phyloP scores from a whole-genome alignment of 37 sponge, comb jelly and placozoan genomes.

The Spongia lamella region DNA sequence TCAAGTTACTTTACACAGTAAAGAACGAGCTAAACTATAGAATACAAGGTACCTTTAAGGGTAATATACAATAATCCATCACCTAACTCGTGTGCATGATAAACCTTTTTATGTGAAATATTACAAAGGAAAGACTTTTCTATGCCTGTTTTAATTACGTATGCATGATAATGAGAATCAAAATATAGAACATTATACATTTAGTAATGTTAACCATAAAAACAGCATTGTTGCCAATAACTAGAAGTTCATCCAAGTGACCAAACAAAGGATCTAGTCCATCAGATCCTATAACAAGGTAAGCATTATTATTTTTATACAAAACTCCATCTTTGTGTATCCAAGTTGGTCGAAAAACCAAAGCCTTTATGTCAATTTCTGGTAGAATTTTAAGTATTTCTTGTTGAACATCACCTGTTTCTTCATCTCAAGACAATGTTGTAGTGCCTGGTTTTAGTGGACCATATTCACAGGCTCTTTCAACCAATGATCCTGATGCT shows the following conservation, averaged over 20 bases:
- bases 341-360: constrained; percentile 29
- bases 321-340: constrained; percentile 5
- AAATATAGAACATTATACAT: constrained; percentile 16
- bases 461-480: constrained; percentile 3
- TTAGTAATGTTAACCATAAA: not conserved
- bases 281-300: constrained; percentile 29
- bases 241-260: constrained; percentile 7
- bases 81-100: too few species aligned
- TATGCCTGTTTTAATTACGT: constrained; percentile 19
- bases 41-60: too few species aligned
- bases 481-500: not conserved
- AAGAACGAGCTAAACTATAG: too few species aligned
- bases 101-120: too few species aligned
- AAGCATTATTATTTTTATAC: constrained; percentile 22
- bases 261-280: constrained; percentile 33
- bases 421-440: too few species aligned
- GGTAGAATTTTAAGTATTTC: too few species aligned
- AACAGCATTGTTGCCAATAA: constrained; percentile 12
- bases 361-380: not conserved
- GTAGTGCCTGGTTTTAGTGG: too few species aligned
- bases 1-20: too few species aligned
- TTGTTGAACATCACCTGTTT: too few species aligned
- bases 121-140: too few species aligned
- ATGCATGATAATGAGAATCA: constrained; percentile 54
- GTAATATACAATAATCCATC: too few species aligned